Base-by-base conservation (phyloP, 2,113 vertebrate species). In the Corydoras maculifer region DNA sequence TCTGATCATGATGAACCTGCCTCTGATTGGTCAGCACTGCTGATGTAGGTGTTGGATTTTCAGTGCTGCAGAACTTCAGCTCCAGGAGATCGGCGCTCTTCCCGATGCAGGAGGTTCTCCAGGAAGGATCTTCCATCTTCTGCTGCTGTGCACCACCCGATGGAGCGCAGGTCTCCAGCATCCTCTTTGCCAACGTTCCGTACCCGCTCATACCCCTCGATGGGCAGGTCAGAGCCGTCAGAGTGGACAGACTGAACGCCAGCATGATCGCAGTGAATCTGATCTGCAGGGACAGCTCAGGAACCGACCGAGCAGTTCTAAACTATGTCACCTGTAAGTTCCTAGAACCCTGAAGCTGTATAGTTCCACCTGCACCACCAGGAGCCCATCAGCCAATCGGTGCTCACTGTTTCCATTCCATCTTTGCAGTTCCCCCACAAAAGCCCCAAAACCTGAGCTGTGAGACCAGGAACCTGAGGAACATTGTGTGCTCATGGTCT, bases 311-410 rank as follows among this genome's bases (percentile, higher is more conserved):
- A 0, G 0, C 0, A 0, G n/a, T 0, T 0, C 29, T 0, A 9
- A 85, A 85, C 76, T 75, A 6, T n/a, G 18, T 86, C 58, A 82
- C 85, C 3, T 80, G 87, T 86, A 54, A 83, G 86, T 84, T 62
- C 49, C 11, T 3, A 1, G 15, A 31, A 65, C 6, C 11, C 9
- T 65, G 49, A 55, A 29, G 9, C 3, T 30, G 8, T 25, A n/a
- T 6, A 53, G 15, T 13, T n/a, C n/a, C 48, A 49, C 15, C 15
- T 11, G 10, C 12, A 65, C n/a, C 48, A 49, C 15, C 15, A 25
- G 10, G 12, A 65, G 12, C 9, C 15, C 18, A 65, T 5, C 9
- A 50, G 49, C 49, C 11, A n/a, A 48, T 64, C 9, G 2, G 50
- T 53, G 18, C 14, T 32, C 8, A n/a, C 8, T 14, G 18, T 54